These are phyloP conservation scores for Gavialis gangeticus DNA, from an alignment of 2,113 vertebrate genomes.

Conservation along the genomic window DNA sequence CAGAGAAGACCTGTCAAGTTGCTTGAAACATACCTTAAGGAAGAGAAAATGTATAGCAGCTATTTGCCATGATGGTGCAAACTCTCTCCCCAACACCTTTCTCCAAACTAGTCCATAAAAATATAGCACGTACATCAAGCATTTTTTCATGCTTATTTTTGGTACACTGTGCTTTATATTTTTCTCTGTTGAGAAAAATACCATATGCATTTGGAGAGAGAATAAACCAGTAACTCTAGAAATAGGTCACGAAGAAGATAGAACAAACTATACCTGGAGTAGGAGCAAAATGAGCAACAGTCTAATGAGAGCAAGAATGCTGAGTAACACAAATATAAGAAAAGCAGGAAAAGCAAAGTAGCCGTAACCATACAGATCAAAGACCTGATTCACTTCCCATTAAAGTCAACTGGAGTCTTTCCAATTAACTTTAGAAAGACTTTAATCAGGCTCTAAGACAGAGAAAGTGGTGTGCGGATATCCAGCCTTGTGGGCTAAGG, in stretches of 20 bases:
- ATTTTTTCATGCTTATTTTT: conserved; percentile 15
- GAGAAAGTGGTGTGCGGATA: background rate
- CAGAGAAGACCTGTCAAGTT: no score
- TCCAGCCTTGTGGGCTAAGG: background rate
- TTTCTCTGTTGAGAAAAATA: conserved; percentile 18
- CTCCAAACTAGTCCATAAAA: background rate
- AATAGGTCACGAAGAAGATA: background rate
- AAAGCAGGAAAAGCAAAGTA: background rate
- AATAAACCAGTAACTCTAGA: conserved; percentile 2
- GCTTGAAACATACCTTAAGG: no score
- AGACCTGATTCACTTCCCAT: background rate
- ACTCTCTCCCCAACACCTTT: background rate
- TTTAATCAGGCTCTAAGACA: background rate
- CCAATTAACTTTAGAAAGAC: background rate
- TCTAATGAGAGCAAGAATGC: background rate
- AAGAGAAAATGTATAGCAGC: background rate
- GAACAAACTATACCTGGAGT: background rate
- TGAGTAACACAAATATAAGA: conserved; percentile 24
- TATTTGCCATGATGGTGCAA: background rate
- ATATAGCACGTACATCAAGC: background rate
- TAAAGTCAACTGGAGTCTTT: background rate
- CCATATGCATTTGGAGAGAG: background rate
- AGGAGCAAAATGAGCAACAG: conserved; percentile 27
- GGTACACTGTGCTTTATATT: background rate
- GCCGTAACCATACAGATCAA: background rate